These are phyloP conservation scores for Chiloscyllium plagiosum DNA, from an alignment of 2,113 vertebrate species.

Conservation along the genomic window DNA sequence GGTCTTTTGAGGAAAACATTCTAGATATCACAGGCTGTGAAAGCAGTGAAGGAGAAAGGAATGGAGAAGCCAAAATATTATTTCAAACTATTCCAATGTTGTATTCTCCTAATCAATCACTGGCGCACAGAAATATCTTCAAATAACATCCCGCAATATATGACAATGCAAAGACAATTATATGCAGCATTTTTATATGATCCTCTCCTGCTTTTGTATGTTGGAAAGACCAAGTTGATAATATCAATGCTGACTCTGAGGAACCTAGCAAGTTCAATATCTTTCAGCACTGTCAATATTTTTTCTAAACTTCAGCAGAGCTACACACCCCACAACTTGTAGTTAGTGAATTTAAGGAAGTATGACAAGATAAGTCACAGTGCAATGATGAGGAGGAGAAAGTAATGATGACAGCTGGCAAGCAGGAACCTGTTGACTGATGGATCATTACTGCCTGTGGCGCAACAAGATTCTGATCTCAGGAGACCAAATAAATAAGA, in stretches of 20 bases:
- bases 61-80: neutral
- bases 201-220: neutral
- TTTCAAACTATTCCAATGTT: neutral
- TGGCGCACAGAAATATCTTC: neutral
- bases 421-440: neutral
- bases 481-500: neutral
- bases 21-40: neutral
- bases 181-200: neutral
- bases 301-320: neutral
- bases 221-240: neutral
- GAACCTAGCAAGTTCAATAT: neutral
- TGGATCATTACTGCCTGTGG: neutral
- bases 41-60: neutral
- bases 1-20: neutral
- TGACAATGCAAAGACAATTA: neutral
- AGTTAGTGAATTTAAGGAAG: neutral
- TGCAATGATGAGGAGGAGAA: neutral
- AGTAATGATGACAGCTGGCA: neutral
- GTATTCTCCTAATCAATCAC: neutral
- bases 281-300: neutral
- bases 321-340: neutral
- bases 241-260: neutral
- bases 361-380: neutral
- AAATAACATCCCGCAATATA: neutral
- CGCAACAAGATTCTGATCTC: neutral